Percentiles rank a stretch among this genome's conserved stretches.
phyloP scores from a whole-genome alignment of 2,888 invertebrate genomes.

The Sturmia bella region DNA sequence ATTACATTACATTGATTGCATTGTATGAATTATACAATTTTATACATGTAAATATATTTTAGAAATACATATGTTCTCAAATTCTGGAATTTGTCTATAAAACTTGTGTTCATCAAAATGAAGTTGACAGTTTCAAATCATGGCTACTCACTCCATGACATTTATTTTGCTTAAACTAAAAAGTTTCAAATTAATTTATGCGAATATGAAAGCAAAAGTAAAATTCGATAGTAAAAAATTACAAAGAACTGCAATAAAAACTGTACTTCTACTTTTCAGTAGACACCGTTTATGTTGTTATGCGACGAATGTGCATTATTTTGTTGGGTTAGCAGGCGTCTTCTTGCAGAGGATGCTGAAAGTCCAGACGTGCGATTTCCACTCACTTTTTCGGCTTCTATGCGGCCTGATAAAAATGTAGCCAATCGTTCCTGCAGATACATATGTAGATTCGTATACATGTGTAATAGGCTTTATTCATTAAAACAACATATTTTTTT shows the following conservation, averaged over 20 bases:
- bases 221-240: slow-evolving; percentile 78
- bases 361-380: slow-evolving; percentile 78
- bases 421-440: slow-evolving; percentile 85
- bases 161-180: no score
- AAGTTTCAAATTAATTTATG: slow-evolving; percentile 63
- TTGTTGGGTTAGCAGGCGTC: slow-evolving; percentile 79
- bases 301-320: slow-evolving; percentile 78
- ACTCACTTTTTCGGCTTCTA: slow-evolving; percentile 84
- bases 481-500: background rate
- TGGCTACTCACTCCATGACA: no score
- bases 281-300: slow-evolving; percentile 82
- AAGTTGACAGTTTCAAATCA: no score
- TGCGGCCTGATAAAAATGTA: slow-evolving; percentile 86
- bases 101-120: no score
- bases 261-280: slow-evolving; percentile 79
- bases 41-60: no score
- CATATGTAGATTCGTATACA: background rate
- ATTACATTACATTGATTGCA: no score
- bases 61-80: no score
- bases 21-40: no score
- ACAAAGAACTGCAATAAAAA: slow-evolving; percentile 78
- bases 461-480: background rate
- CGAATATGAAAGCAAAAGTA: slow-evolving; percentile 77
- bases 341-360: slow-evolving; percentile 80
- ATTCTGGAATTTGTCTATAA: no score